Evolutionary conservation across 2,797 vertebrate species (phyloP).

Genomic region (Crotalus adamanteus): DNA sequence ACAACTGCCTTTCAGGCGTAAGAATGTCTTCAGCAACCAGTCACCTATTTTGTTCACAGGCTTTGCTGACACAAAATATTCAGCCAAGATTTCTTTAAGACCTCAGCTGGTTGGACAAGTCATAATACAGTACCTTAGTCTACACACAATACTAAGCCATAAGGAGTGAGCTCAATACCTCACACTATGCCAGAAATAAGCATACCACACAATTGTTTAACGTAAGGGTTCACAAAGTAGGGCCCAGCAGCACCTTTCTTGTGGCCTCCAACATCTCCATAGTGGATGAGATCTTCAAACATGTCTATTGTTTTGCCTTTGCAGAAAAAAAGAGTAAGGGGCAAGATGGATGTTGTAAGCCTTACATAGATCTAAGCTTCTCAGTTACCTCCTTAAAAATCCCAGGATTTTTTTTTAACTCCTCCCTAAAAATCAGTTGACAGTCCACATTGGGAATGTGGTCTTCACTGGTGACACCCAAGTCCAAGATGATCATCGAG

Average conservation of each 20-base stretch:
- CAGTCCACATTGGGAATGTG: background rate
- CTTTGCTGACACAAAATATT: background rate
- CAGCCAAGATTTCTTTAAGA: background rate
- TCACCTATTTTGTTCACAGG: background rate
- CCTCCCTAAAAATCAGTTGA: background rate
- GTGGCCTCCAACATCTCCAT: background rate
- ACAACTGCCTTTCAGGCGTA: background rate
- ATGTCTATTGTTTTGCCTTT: background rate
- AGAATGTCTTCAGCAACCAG: background rate
- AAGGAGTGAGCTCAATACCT: background rate
- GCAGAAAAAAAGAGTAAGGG: background rate
- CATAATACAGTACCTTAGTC: background rate
- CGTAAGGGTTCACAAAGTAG: background rate
- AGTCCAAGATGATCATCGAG: background rate
- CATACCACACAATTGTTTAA: background rate
- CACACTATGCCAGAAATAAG: background rate
- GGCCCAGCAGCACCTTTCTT: background rate
- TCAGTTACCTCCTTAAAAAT: background rate
- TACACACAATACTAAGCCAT: background rate
- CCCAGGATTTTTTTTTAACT: background rate
- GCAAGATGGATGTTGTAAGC: background rate
- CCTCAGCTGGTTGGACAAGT: background rate
- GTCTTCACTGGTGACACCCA: background rate
- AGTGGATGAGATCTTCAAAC: background rate
- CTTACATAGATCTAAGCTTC: background rate